Base-by-base conservation (phyloP, 2,797 vertebrate species). In the Microchirus variegatus region DNA sequence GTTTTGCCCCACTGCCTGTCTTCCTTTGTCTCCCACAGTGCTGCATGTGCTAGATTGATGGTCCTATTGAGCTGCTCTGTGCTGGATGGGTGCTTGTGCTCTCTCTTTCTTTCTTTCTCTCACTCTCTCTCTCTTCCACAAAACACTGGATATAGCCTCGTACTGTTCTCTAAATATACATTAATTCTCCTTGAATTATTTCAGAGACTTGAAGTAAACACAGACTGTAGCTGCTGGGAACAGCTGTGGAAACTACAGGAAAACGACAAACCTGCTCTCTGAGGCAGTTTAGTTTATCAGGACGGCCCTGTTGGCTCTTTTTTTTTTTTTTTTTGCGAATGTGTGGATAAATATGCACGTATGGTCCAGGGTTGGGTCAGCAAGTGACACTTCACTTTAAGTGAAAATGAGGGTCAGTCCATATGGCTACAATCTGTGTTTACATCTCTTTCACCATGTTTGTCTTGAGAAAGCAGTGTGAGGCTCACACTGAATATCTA, bases 1-100 rank as follows among this genome's bases (percentile, higher is more conserved):
- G 15, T 69, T 62, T 61, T 72, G 8, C 41, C 48, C 59, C 12
- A 3, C 41, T 65, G 56, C 19, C 49, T 67, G 46, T 60, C 55
- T 50, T 31, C 31, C 16, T 63, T 67, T 62, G 17, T 67, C 62
- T 37, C 56, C 63, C 55, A 15, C 66, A 40, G 61, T 55, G 68
- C 52, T 17, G 11, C 47, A 52, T 67, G 67, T 63, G 67, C 59
- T 66, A 71, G 67, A 81, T 78, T 80, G 71, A 82, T 77, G 63
- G 62, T 59, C 15, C 38, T 50, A 36, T 70, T 63, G 75, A 77
- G 65, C 61, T 22, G 38, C 60, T 65, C 46, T 36, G 50, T 76
- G 62, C 50, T 66, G 17, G 57, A 65, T 70, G 37, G 57, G 51
- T 55, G 17, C 56, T 38, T 66, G 43, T 18, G 22, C 22, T 3